A percentile compares a stretch with the other conserved stretches of the same genome.
These are phyloP conservation scores for Poecile montanus DNA, from an alignment of 2,797 vertebrate genomes.

Conservation along the genomic window DNA sequence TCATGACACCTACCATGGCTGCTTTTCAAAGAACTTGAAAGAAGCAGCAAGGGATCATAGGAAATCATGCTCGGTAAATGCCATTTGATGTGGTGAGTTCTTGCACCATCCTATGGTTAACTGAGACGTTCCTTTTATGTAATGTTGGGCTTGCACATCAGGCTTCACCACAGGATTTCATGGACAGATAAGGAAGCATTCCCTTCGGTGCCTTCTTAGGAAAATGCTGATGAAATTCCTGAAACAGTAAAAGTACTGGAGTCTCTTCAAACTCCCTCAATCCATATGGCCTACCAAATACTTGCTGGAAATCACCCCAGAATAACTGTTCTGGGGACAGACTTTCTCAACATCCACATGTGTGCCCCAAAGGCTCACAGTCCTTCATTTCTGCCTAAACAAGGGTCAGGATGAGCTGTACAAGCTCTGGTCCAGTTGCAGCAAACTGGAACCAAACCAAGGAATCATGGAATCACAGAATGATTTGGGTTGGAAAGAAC, in stretches of 20 bases:
- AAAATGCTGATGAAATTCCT: constrained; percentile 37
- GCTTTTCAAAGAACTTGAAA: constrained; percentile 43
- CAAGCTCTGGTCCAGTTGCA: not conserved
- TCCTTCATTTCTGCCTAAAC: not conserved
- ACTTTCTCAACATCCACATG: not conserved
- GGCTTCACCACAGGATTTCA: constrained; percentile 39
- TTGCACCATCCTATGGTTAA: constrained; percentile 57
- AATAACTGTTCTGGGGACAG: not conserved
- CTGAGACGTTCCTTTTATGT: constrained; percentile 31
- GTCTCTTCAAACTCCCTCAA: not conserved
- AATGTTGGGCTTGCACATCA: constrained; percentile 36
- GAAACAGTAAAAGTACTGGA: constrained; percentile 24
- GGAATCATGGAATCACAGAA: not conserved
- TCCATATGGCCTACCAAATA: not conserved
- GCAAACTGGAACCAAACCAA: not conserved
- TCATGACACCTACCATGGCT: constrained; percentile 56
- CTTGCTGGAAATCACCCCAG: constrained; percentile 28
- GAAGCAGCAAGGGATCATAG: constrained; percentile 1
- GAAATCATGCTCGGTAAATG: constrained; percentile 1
- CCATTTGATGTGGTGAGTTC: constrained; percentile 64
- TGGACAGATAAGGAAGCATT: constrained; percentile 58
- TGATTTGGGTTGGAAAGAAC: not conserved
- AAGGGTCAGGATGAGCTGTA: not conserved
- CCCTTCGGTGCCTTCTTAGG: not conserved
- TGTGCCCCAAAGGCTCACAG: not conserved